Evolutionary conservation across 2,113 vertebrate genomes (phyloP), one percentile per base, ranked within the genome.

Genomic region (Neogobius melanostomus): DNA sequence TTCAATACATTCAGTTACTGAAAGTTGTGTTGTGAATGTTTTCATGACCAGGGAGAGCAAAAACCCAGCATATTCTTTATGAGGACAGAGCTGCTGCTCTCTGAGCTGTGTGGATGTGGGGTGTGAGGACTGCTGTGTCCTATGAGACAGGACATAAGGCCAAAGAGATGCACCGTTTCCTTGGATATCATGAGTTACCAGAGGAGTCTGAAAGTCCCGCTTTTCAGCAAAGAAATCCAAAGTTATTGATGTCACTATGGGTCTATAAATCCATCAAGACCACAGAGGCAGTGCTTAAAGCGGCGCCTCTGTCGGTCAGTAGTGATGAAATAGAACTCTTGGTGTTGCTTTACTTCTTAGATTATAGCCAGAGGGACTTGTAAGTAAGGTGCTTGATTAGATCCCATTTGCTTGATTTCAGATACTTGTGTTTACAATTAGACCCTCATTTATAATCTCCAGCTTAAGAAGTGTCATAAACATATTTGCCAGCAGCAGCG

Each of bases 1-100:
- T 47, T 51, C 0, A 16, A 54, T 68, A 81, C 81, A 81, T 85
- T 83, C 81, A 72, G 49, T 46, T 42, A 76, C 75, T 42, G 64
- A 62, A 61, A 66, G 42, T 48, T 82, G 57, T 76, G 72, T 73
- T 61, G 6, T 51, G 54, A 61, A 50, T 17, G 62, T 77, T 71
- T 46, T 65, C 59, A 69, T 16, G 14, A n/a, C 42, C 42, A 8
- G 14, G 15, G 3, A 53, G 52, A 7, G 0, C 44, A 53, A 49
- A 76, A 62, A 11, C n/a, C 7, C 8, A 16, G 53, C 8, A 56
- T 6, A 8, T 56, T n/a, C 54, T 8, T 11, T 9, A 21, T 42
- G 8, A 28, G 17, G 53, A 21, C 17, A 56, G 53, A 16, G 17
- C 53, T 56, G 53, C 28, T 50, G 49, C 10, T 50, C 49, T 14